A percentile compares a stretch with the other conserved stretches of the same genome.
These are phyloP conservation scores for Molothrus ater DNA, from an alignment of 2,797 vertebrate species.

Conservation along the genomic window DNA sequence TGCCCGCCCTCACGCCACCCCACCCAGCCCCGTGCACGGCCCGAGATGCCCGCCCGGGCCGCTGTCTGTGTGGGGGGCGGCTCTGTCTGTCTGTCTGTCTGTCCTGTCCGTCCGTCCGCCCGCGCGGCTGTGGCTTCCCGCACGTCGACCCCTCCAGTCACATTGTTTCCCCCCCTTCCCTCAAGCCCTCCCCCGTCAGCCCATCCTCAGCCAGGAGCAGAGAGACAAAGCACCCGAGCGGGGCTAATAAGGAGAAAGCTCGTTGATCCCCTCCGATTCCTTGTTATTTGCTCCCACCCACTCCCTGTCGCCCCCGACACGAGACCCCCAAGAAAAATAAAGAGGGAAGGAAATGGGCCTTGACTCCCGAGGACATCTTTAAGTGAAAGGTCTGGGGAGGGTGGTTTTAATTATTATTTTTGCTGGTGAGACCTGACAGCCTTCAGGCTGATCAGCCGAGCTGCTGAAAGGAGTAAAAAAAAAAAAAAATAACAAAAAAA, in stretches of 20 bases:
- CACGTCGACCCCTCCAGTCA: background rate
- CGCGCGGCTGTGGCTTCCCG: background rate
- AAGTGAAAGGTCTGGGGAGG: background rate
- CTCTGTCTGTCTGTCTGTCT: background rate
- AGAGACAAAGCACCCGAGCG: constrained; percentile 63
- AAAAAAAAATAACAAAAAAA: no score
- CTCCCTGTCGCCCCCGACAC: background rate
- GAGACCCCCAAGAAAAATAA: background rate
- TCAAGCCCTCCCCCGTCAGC: background rate
- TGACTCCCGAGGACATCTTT: background rate
- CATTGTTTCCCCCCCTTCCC: background rate
- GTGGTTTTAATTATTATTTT: background rate
- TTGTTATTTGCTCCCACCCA: background rate
- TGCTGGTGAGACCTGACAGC: background rate
- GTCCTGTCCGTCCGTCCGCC: no score
- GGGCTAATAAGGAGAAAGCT: constrained; percentile 18
- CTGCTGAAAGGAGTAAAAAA: background rate
- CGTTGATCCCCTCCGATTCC: constrained; percentile 35
- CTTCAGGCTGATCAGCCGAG: background rate
- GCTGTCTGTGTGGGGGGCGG: background rate
- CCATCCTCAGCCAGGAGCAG: background rate
- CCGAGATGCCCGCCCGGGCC: background rate
- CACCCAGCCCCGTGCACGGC: background rate
- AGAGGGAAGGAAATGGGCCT: background rate
- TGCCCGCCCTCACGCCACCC: background rate